Evolutionary conservation across 2,797 vertebrate species (phyloP).

Genomic region (Hozukius guyotensis): DNA sequence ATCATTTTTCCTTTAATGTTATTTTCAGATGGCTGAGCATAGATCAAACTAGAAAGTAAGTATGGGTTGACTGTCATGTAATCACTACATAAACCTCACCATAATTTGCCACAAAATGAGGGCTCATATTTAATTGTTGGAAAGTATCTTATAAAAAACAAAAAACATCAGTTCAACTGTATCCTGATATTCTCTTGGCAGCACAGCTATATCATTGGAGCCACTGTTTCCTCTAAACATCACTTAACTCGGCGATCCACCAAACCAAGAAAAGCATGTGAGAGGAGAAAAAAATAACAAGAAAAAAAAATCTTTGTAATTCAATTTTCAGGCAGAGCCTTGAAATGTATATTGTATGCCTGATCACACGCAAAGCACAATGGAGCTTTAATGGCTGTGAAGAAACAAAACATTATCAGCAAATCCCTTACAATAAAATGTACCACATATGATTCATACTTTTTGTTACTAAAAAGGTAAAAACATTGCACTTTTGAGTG

Average conservation of each 20-base stretch:
- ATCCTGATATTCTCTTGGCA: conserved; percentile 11
- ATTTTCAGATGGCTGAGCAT: conserved; percentile 38
- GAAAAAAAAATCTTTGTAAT: background rate
- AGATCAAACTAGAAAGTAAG: conserved; percentile 24
- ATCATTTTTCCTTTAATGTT: conserved; percentile 36
- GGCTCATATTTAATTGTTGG: conserved; percentile 14
- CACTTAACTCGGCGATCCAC: background rate
- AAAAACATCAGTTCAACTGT: background rate
- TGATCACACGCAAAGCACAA: background rate
- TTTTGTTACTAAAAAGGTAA: background rate
- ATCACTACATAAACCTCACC: conserved; percentile 12
- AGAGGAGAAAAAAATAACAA: background rate
- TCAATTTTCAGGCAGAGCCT: background rate
- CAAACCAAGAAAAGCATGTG: background rate
- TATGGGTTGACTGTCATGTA: conserved; percentile 10
- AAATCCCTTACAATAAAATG: background rate
- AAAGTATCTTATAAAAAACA: conserved; percentile 1
- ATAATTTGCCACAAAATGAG: conserved; percentile 16
- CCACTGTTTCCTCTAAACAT: conserved; percentile 4
- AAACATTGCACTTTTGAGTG: background rate
- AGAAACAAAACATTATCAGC: background rate
- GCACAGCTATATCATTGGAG: background rate
- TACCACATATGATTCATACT: background rate
- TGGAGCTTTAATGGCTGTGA: background rate
- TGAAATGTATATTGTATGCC: too few relatives aligned